phyloP scores from a whole-genome alignment of 2,797 vertebrate species.

The Chromobotia macracanthus region DNA sequence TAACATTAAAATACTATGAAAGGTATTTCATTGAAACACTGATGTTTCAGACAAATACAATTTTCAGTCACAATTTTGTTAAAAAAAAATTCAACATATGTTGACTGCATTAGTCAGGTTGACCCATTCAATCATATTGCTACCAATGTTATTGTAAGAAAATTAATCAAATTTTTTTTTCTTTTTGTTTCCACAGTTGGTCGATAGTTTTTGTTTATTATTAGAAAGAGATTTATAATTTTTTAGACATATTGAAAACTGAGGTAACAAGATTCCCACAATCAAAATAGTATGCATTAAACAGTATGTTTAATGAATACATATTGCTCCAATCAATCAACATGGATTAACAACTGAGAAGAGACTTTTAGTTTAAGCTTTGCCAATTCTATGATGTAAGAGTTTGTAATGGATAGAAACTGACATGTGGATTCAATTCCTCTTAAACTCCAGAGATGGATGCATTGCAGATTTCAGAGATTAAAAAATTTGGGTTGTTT shows the following conservation, averaged over 20 bases:
- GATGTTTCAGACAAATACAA: too few species aligned
- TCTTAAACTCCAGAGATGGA: conserved; percentile 11
- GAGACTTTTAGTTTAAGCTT: conserved; percentile 16
- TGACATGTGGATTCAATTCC: conserved; percentile 28
- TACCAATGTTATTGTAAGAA: too few species aligned
- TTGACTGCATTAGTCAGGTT: too few species aligned
- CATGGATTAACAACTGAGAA: background rate
- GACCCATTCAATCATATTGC: too few species aligned
- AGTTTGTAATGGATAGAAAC: background rate
- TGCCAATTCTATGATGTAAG: conserved; percentile 27
- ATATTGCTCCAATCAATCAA: conserved; percentile 1
- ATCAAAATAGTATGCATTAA: background rate
- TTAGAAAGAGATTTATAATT: background rate
- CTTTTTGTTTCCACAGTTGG: too few species aligned
- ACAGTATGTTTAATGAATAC: background rate
- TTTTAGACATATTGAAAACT: background rate
- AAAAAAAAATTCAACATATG: too few species aligned
- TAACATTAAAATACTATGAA: too few species aligned
- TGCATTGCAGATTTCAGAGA: conserved; percentile 28
- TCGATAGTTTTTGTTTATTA: too few species aligned
- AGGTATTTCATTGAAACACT: too few species aligned
- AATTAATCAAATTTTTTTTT: too few species aligned
- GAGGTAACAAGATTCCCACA: background rate
- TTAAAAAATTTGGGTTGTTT: conserved; percentile 33
- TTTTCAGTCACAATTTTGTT: too few species aligned